Conservation (phyloP, 2,113 vertebrate genomes). For the Axis porcinus region DNA sequence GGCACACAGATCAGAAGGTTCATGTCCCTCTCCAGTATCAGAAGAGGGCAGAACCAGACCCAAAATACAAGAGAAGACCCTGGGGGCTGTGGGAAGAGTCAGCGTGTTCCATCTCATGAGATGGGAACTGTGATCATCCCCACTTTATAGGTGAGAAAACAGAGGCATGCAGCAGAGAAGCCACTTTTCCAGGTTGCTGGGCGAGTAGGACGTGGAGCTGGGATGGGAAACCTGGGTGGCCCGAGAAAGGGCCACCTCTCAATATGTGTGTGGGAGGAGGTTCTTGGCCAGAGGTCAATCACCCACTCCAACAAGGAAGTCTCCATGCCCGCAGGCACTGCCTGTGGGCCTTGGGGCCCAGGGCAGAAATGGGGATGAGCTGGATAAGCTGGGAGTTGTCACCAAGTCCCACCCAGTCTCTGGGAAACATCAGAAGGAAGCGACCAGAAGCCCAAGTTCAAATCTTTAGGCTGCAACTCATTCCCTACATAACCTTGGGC, state of each 20-base stretch:
- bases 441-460: neutral
- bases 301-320: neutral
- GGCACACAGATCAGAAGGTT: neutral
- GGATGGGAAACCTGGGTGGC: neutral
- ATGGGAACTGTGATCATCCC: neutral
- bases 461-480: neutral
- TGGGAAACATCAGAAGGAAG: neutral
- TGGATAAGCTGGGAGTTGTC: neutral
- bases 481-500: neutral
- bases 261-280: neutral
- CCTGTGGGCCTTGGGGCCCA: neutral
- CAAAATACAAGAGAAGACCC: neutral
- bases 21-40: neutral
- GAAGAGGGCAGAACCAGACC: neutral
- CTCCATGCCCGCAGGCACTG: fast-evolving
- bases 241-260: neutral
- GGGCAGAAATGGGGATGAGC: neutral
- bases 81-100: neutral
- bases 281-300: neutral
- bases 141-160: neutral
- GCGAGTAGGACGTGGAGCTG: neutral
- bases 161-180: neutral
- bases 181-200: neutral
- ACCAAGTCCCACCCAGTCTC: neutral
- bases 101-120: neutral